Evolutionary conservation across 2,888 invertebrate genomes (phyloP).

Genomic region (Brachypalpus laphriformis): DNA sequence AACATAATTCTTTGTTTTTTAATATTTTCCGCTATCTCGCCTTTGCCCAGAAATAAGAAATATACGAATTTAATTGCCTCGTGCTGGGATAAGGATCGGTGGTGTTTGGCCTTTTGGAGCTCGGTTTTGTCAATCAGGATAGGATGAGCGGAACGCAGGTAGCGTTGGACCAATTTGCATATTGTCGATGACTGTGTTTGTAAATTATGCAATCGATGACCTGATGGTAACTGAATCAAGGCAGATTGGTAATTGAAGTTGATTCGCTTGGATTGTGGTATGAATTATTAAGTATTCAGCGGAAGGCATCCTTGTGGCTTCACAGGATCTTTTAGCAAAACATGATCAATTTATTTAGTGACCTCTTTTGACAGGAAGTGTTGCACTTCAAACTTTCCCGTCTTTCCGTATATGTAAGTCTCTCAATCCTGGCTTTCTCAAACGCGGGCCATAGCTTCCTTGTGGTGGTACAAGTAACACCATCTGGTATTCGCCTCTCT

Average conservation of each 20-base stretch:
- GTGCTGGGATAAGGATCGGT: conserved; percentile 70
- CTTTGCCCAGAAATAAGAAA: conserved; percentile 29
- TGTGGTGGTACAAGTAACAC: too few relatives aligned
- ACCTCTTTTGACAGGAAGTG: too few relatives aligned
- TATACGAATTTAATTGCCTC: conserved; percentile 75
- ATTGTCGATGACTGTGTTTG: neutral
- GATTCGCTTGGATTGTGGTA: neutral
- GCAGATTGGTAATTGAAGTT: neutral
- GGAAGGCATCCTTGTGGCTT: too few relatives aligned
- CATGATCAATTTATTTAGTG: too few relatives aligned
- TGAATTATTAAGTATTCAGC: too few relatives aligned
- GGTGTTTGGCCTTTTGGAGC: conserved; percentile 19
- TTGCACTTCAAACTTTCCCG: too few relatives aligned
- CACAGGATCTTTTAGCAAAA: too few relatives aligned
- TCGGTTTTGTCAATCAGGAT: conserved; percentile 28
- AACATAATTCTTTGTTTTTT: neutral
- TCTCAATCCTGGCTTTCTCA: too few relatives aligned
- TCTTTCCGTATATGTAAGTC: too few relatives aligned
- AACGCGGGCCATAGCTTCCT: too few relatives aligned
- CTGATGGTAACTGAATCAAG: neutral
- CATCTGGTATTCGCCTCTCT: too few relatives aligned
- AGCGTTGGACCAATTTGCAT: conserved; percentile 45
- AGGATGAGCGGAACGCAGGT: conserved; percentile 11
- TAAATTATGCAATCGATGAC: conserved; percentile 31
- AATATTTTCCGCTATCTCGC: conserved; percentile 16